Evolutionary conservation across 2,888 invertebrate species (phyloP).

Genomic region (Pycnomerus fuliginosus): DNA sequence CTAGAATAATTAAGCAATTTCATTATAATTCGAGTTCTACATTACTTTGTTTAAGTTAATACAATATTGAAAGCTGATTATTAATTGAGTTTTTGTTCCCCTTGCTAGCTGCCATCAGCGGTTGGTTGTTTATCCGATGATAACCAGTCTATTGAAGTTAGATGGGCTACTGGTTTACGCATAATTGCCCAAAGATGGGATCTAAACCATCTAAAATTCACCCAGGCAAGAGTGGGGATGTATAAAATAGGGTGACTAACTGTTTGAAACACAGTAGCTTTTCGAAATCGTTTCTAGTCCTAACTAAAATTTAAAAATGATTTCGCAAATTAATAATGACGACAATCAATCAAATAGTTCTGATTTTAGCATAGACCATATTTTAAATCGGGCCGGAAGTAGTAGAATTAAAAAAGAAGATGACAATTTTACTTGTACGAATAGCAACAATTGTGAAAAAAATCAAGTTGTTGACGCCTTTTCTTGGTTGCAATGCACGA

Average conservation of each 20-base stretch:
- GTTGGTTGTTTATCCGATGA: constrained; percentile 2
- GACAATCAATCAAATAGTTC: constrained; percentile 28
- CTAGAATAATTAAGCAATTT: no score
- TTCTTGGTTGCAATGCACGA: constrained; percentile 69
- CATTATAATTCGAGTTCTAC: no score
- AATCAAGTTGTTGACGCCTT: constrained; percentile 22
- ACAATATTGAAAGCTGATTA: no score
- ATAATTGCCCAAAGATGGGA: constrained; percentile 48
- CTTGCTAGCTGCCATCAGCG: no score
- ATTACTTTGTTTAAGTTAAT: no score
- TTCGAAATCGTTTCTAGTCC: constrained; percentile 13
- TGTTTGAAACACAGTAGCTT: constrained; percentile 20
- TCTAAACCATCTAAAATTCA: constrained; percentile 30
- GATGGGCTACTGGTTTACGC: constrained; percentile 43
- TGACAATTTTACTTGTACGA: no score
- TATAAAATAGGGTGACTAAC: constrained; percentile 36
- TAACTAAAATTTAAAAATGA: constrained; percentile 19
- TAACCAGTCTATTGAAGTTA: constrained; percentile 10
- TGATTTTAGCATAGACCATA: constrained; percentile 65
- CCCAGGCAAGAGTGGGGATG: constrained; percentile 35
- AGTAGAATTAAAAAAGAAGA: constrained; percentile 16
- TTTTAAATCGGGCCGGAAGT: constrained; percentile 57
- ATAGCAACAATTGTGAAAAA: constrained; percentile 1
- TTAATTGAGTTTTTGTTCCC: no score
- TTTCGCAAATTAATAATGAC: constrained; percentile 3